Evolutionary conservation across 2,113 vertebrate species (phyloP), one percentile per base, ranked within the genome.

Genomic region (Cebus imitator): DNA sequence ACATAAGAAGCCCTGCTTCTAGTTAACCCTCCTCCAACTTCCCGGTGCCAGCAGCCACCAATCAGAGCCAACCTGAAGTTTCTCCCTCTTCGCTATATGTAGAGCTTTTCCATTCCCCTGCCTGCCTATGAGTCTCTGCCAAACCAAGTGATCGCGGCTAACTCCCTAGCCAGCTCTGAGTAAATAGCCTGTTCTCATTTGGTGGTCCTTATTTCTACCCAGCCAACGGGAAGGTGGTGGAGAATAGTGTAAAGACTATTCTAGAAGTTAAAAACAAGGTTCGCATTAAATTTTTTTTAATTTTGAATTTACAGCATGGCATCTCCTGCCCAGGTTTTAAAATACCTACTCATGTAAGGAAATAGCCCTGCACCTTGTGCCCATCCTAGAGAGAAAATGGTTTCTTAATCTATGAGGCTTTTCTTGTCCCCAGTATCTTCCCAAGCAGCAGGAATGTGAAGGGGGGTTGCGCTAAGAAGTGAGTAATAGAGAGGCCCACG

Each of bases 1-100:
- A 66, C 25, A 10, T n/a, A 25, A 48, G 79, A 40, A 0, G 50
- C 23, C 27, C 72, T n/a, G 27, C 45, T 88, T 73, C 64, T n/a
- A 6, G 30, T 89, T 58, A 68, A 52, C 79, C 94, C 27, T 72
- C 91, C 93, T 93, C 73, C 91, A 10, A 64, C 85, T 92, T 85
- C 52, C 88, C n/a, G 40, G 20, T 32, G 75, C 57, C 85, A 21
- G 8, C 57, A 23, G 2, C 21, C 27, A 68, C 96, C 97, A 96
- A 92, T 95, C 80, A 48, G 37, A 50, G 66, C 82, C 6, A 12
- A 55, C 43, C 61, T 90, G 80, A 37, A 72, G 72, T 45, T 18
- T 50, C 7, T 4, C 37, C 23, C 17, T 16, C 7, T 37, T 21
- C 20, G 1, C 14, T 35, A 3, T 61, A 32, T 64, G 27, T 64